Base-by-base conservation (phyloP, 2,113 vertebrate species). In the Cromileptes altivelis region DNA sequence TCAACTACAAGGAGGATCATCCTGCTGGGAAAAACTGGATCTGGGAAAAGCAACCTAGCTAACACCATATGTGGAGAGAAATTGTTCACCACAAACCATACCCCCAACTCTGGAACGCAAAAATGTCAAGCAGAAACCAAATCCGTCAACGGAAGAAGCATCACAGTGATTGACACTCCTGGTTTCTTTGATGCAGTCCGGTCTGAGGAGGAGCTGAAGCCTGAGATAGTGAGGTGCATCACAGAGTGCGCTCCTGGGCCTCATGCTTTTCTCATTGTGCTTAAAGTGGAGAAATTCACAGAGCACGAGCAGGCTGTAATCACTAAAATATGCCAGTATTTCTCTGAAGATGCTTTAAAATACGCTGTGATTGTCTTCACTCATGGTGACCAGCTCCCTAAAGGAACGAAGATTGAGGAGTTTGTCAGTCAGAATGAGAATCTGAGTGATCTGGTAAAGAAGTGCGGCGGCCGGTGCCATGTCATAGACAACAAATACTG, bases 81-180 rank as follows among this genome's bases (percentile, higher is more conserved):
- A 0, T 0, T 71, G 0, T 92, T 93, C 23, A 1, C 2, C 3
- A 4, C 47, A 0, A 27, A 80, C 2, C 0, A 13, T 17, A n/a
- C 79, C 11, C 25, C 87, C 2, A 70, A 50, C 37, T 91, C 91
- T 5, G 82, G 80, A 1, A 92, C 92, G 18, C 0, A 0, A 0
- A 0, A 0, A 25, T 91, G 92, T 6, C 42, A 84, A n/a, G 25
- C 69, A 50, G 57, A 81, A 45, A 88, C 81, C 3, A 84, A 23
- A 58, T 10, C 10, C 0, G 61, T 92, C 37, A 60, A 11, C 0
- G 89, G 75, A 8, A 77, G 65, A 14, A 56, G 19, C 40, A 1
- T 91, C 68, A 88, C 78, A 2, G 4, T 94, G 72, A 86, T 93
- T 0, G 92, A 93, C 84, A 93, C 92, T 0, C 92, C 92, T 9